Conservation (phyloP, 1,140 invertebrate genomes). For the Drosophila albomicans region DNA sequence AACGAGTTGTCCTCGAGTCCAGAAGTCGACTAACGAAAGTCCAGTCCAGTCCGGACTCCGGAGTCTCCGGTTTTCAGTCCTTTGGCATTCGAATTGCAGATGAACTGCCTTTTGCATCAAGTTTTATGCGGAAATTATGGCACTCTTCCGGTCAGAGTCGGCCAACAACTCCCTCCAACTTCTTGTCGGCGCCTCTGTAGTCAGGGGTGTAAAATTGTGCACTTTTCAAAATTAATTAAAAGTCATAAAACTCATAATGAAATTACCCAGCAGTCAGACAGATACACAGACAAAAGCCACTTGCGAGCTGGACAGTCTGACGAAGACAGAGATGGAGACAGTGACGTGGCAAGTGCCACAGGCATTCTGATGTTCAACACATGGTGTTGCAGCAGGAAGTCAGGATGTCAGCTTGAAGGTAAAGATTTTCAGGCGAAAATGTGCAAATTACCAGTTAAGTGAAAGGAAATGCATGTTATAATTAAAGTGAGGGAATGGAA, state of each 20-base stretch:
- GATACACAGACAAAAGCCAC: not conserved
- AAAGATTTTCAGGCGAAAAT: slow-evolving; percentile 12
- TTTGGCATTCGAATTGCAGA: slow-evolving; percentile 64
- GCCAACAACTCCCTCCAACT: slow-evolving; percentile 14
- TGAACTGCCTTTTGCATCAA: slow-evolving; percentile 71
- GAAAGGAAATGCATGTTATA: slow-evolving; percentile 52
- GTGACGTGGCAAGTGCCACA: slow-evolving; percentile 15
- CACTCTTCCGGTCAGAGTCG: slow-evolving; percentile 58
- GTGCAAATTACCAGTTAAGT: slow-evolving; percentile 10
- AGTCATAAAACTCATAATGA: slow-evolving; percentile 81
- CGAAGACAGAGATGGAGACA: not conserved
- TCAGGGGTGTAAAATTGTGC: slow-evolving; percentile 69
- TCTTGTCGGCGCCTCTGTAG: not conserved
- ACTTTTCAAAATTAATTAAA: slow-evolving; percentile 79
- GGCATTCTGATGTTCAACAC: slow-evolving; percentile 14
- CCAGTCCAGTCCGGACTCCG: not conserved
- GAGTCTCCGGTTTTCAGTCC: slow-evolving; percentile 2
- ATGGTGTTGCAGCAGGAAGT: slow-evolving; percentile 38
- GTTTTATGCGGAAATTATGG: slow-evolving; percentile 76
- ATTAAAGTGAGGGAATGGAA: slow-evolving; percentile 50
- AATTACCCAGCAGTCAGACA: slow-evolving; percentile 64
- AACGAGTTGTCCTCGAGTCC: slow-evolving; percentile 9
- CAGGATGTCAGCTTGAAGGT: slow-evolving; percentile 32
- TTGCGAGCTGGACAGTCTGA: slow-evolving; percentile 6
- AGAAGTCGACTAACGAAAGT: not conserved